phyloP scores from a whole-genome alignment of 1,140 invertebrate species.

The Araneus ventricosus region DNA sequence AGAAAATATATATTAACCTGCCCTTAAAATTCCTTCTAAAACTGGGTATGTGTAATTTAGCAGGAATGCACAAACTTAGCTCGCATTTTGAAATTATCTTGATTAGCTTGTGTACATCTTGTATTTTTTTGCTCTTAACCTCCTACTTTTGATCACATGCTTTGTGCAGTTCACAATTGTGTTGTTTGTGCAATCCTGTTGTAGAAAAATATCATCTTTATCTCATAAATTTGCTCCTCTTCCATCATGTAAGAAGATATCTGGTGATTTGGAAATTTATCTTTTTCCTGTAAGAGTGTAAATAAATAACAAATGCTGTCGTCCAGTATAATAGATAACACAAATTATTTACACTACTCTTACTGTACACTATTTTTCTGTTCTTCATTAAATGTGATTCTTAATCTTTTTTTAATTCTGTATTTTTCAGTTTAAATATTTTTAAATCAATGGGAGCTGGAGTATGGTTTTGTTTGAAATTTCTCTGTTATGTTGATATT shows the following conservation, averaged over 20 bases:
- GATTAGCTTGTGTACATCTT: neutral
- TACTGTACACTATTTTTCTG: neutral
- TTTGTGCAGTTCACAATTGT: neutral
- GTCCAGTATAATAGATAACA: neutral
- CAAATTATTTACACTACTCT: neutral
- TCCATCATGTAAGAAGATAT: neutral
- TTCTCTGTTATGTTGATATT: neutral
- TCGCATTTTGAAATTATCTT: neutral
- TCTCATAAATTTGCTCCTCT: neutral
- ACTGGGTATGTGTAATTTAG: neutral
- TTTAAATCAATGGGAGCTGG: neutral
- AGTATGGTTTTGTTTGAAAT: neutral
- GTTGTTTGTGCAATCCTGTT: neutral
- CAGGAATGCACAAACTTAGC: neutral
- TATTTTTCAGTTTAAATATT: neutral
- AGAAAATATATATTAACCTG: conserved; percentile 16
- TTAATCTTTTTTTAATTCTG: neutral
- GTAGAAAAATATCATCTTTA: conserved; percentile 6
- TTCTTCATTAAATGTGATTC: neutral
- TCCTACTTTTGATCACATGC: neutral
- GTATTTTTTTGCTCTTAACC: neutral
- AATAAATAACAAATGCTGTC: conserved; percentile 15
- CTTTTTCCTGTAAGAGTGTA: conserved; percentile 14
- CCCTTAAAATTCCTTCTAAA: neutral
- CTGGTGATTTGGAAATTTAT: conserved; percentile 3